These are phyloP conservation scores for Anastatus disparis DNA, from an alignment of 1,140 invertebrate species.

Conservation along the genomic window DNA sequence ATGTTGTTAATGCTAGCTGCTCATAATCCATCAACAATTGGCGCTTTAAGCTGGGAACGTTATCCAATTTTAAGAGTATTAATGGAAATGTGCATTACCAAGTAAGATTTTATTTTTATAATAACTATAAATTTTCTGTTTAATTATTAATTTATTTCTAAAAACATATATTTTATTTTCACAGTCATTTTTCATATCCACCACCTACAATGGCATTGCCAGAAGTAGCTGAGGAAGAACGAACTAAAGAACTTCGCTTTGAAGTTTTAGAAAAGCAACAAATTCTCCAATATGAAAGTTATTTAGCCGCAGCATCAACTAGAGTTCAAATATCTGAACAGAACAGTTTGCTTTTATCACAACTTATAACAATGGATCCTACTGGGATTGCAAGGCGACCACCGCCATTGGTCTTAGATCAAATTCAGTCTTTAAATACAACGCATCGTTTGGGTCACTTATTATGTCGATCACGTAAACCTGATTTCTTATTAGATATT, in stretches of 20 bases:
- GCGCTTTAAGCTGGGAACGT: slow-evolving; percentile 85
- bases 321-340: slow-evolving; percentile 89
- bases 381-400: slow-evolving; percentile 83
- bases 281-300: slow-evolving; percentile 92
- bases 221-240: slow-evolving; percentile 73
- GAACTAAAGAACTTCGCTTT: slow-evolving; percentile 75
- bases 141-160: no score
- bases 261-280: slow-evolving; percentile 80
- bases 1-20: slow-evolving; percentile 89
- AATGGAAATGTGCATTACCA: slow-evolving; percentile 98
- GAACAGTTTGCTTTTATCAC: slow-evolving; percentile 86
- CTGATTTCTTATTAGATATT: slow-evolving; percentile 92
- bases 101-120: slow-evolving; percentile 67
- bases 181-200: slow-evolving; percentile 78
- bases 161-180: slow-evolving; percentile 31
- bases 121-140: no score
- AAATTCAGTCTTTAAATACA: slow-evolving; percentile 82
- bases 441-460: slow-evolving; percentile 88
- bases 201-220: slow-evolving; percentile 75
- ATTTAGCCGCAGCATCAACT: slow-evolving; percentile 89
- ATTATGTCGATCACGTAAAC: slow-evolving; percentile 87
- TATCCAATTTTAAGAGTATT: slow-evolving; percentile 92
- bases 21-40: slow-evolving; percentile 91
- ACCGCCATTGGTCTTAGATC: slow-evolving; percentile 80
- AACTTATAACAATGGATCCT: slow-evolving; percentile 83